phyloP scores from a whole-genome alignment of 2,113 vertebrate species.

The Pandion haliaetus region DNA sequence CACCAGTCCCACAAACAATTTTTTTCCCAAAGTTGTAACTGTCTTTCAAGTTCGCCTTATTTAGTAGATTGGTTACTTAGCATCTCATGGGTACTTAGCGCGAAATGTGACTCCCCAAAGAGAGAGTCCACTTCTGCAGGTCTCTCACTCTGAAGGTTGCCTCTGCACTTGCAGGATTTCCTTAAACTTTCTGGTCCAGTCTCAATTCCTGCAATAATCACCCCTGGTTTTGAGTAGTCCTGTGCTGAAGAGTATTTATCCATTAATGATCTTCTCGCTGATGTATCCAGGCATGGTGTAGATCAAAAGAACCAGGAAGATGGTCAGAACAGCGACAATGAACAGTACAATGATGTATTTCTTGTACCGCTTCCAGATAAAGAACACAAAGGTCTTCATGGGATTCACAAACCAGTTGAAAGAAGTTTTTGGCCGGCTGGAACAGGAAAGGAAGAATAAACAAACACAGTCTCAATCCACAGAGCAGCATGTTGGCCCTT shows the following conservation, averaged over 20 bases:
- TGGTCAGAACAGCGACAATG: conserved; percentile 73
- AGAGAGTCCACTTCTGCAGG: background rate
- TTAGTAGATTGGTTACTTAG: background rate
- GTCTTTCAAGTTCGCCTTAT: background rate
- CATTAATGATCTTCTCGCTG: conserved; percentile 82
- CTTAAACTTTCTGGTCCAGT: background rate
- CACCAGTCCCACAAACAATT: background rate
- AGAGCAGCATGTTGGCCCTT: background rate
- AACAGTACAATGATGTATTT: conserved; percentile 83
- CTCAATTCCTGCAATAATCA: background rate
- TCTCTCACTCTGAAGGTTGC: background rate
- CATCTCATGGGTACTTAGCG: background rate
- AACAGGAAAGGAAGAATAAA: background rate
- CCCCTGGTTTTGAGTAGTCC: background rate
- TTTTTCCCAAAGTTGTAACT: background rate
- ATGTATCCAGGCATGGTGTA: conserved; percentile 90
- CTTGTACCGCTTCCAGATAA: conserved; percentile 92
- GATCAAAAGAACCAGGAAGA: conserved; percentile 87
- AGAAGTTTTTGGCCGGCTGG: conserved; percentile 88
- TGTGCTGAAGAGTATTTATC: conserved; percentile 63
- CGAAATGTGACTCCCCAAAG: background rate
- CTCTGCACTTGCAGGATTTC: background rate
- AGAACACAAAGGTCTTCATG: conserved; percentile 90
- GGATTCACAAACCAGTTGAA: conserved; percentile 94
- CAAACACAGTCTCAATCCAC: background rate